Evolutionary conservation across 2,888 invertebrate genomes (phyloP).

Genomic region (Xestoiulus laeticollis): DNA sequence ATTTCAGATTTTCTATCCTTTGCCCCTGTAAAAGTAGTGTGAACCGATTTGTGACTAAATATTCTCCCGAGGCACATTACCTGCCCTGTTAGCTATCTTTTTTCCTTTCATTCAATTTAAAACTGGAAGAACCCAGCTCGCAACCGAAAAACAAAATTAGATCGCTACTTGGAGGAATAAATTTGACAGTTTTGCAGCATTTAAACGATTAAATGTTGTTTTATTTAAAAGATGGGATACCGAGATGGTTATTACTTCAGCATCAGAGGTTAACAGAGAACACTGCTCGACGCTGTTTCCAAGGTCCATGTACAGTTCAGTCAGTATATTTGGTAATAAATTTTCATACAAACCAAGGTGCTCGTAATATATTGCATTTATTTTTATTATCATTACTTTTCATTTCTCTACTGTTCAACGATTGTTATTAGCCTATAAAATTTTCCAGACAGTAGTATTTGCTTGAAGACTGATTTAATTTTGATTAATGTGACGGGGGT

Average conservation of each 20-base stretch:
- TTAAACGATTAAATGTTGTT: slow-evolving; percentile 5
- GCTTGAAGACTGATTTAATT: no score
- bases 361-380: neutral
- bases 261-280: slow-evolving; percentile 6
- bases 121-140: slow-evolving; percentile 28
- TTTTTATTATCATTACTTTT: neutral
- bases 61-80: neutral
- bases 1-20: slow-evolving; percentile 38
- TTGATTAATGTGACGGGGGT: no score
- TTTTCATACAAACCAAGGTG: slow-evolving; percentile 20
- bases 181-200: neutral
- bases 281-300: neutral
- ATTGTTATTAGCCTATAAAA: no score
- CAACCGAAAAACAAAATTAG: neutral
- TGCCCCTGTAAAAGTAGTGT: neutral
- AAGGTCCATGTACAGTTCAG: slow-evolving; percentile 44
- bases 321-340: slow-evolving; percentile 49
- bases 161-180: neutral
- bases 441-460: no score
- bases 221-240: slow-evolving; percentile 17
- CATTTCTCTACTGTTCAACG: neutral
- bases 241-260: slow-evolving; percentile 41
- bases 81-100: neutral
- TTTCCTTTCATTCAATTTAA: slow-evolving; percentile 25
- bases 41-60: slow-evolving; percentile 10